Percentiles rank a stretch among this genome's conserved stretches.
These are phyloP conservation scores for Cyanistes caeruleus DNA, from an alignment of 2,113 vertebrate genomes.

Conservation along the genomic window DNA sequence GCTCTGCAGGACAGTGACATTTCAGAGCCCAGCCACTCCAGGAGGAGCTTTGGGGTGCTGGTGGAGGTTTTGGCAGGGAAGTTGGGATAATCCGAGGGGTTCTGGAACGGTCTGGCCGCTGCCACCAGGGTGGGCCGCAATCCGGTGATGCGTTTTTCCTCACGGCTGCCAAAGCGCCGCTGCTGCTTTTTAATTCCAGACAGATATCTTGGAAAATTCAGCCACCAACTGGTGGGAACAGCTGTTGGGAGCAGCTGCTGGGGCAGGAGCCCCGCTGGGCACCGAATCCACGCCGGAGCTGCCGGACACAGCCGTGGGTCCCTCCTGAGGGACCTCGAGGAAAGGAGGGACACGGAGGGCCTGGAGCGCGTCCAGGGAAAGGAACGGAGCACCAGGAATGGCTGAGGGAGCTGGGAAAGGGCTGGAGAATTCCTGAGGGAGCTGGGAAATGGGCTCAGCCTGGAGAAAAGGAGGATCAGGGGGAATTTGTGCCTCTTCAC, in stretches of 20 bases:
- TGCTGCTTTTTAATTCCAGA: constrained; percentile 51
- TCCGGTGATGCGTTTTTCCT: neutral
- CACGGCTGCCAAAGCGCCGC: neutral
- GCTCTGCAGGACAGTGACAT: neutral
- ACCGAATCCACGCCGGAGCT: fast-evolving
- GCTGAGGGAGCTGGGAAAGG: neutral
- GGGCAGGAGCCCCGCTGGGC: neutral
- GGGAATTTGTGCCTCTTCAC: neutral
- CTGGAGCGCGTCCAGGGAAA: neutral
- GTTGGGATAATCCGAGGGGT: neutral
- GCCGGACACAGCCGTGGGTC: neutral
- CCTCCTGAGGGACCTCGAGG: neutral
- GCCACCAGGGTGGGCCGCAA: neutral
- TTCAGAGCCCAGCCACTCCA: neutral
- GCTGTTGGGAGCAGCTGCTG: constrained; percentile 57
- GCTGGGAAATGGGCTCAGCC: neutral
- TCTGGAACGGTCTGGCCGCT: neutral
- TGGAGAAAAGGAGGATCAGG: neutral
- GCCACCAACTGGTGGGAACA: constrained; percentile 60
- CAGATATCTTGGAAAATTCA: constrained; percentile 30
- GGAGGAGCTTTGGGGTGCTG: neutral
- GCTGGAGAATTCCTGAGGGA: too few species aligned
- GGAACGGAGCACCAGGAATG: neutral
- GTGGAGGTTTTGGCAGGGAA: neutral
- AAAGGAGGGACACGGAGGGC: neutral